Base-by-base conservation (phyloP, 2,113 vertebrate species). In the Cebidichthys violaceus region DNA sequence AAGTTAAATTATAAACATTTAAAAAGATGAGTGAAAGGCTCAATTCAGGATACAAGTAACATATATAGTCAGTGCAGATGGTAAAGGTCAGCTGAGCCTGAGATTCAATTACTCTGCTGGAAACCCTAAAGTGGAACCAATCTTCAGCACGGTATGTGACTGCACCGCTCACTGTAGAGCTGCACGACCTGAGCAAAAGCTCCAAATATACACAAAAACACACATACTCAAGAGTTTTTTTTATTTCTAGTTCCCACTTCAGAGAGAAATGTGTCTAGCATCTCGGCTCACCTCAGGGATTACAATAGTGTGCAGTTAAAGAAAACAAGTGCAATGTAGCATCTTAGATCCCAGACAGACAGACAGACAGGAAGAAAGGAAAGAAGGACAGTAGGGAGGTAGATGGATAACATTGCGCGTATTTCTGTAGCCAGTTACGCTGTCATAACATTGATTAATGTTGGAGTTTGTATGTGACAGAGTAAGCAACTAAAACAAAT, bases 241-340 rank as follows among this genome's bases (percentile, higher is more conserved):
- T 72, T 68, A 61, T 85, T 69, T 65, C 35, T 27, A 41, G 27
- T 61, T 84, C 37, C 24, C 74, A 86, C 85, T 83, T 88, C 82
- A 80, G 72, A 88, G 69, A 83, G 75, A 86, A 85, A 79, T 76
- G 70, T 67, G 29, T 80, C 70, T 57, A 78, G 83, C 81, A 84
- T 79, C 75, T 75, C 78, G 15, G 27, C 74, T 83, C 65, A 90
- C 85, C 82, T 87, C 43, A 24, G 82, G 84, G 83, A 90, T 79
- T 87, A 87, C 83, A 83, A 90, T 79, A 66, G 76, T 62, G 31
- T 71, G 67, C 75, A 85, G 75, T 81, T 73, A 83, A 81, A 88
- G 82, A 77, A 87, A 91, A 88, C 72, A 85, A 81, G 76, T 75
- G 72, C 70, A 77, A 43, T 64, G 65, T 43, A 79, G 71, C 61